Percentiles rank a stretch among this genome's conserved stretches.
Evolutionary conservation across 2,797 vertebrate genomes (phyloP).

Genomic region (Sibirionetta formosa): DNA sequence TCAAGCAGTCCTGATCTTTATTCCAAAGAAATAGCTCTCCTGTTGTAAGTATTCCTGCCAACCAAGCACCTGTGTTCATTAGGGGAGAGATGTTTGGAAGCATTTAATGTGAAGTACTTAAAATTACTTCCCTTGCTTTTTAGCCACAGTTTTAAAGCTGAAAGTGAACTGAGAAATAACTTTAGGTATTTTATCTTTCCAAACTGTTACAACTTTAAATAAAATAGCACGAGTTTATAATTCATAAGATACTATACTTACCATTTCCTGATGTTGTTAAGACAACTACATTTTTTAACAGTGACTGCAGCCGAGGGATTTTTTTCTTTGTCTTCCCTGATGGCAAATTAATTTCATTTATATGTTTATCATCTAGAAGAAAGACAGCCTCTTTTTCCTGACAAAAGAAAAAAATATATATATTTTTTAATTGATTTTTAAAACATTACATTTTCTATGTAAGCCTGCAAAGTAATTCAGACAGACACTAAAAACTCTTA

Average conservation of each 20-base stretch:
- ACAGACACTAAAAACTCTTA: background rate
- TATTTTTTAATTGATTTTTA: background rate
- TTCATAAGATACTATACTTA: slow-evolving; percentile 53
- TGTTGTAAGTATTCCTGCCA: slow-evolving; percentile 89
- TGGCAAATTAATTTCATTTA: slow-evolving; percentile 92
- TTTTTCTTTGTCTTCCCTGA: slow-evolving; percentile 94
- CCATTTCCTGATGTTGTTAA: slow-evolving; percentile 91
- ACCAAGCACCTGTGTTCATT: slow-evolving; percentile 88
- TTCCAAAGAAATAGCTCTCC: slow-evolving; percentile 96
- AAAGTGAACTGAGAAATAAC: background rate
- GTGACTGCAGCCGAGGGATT: slow-evolving; percentile 87
- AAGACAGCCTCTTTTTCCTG: slow-evolving; percentile 95
- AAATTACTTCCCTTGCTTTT: background rate
- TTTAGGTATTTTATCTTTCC: background rate
- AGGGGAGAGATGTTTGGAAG: slow-evolving; percentile 16
- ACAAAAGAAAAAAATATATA: slow-evolving; percentile 7
- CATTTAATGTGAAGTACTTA: background rate
- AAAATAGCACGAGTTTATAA: background rate
- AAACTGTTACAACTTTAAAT: background rate
- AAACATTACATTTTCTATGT: background rate
- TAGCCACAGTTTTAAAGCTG: background rate
- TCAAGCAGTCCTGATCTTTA: slow-evolving; percentile 91
- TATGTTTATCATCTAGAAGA: slow-evolving; percentile 90
- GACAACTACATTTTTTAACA: slow-evolving; percentile 87
- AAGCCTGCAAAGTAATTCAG: background rate